Percentiles rank a stretch among this genome's conserved stretches.
phyloP scores from a whole-genome alignment of 2,113 vertebrate genomes.

The Peromyscus californicus region DNA sequence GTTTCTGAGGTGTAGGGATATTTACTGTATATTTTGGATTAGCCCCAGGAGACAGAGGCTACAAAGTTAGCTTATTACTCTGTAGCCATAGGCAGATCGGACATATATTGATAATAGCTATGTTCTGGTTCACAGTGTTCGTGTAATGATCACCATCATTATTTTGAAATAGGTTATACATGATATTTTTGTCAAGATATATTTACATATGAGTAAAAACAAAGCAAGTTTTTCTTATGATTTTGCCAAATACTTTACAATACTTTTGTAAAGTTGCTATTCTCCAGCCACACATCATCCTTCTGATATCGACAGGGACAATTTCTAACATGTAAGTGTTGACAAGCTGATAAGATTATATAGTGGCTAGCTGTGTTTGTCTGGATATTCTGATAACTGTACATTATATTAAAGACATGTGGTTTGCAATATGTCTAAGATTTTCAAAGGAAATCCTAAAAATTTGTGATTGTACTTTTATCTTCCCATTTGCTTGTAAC shows the following conservation, averaged over 20 bases:
- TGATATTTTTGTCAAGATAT: background rate
- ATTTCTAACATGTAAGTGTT: background rate
- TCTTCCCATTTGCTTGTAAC: constrained; percentile 8
- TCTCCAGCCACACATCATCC: background rate
- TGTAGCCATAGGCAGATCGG: background rate
- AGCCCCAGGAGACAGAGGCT: background rate
- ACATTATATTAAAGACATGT: background rate
- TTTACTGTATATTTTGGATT: background rate
- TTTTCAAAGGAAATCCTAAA: constrained; percentile 24
- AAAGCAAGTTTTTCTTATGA: background rate
- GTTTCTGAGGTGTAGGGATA: background rate
- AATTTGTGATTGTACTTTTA: background rate
- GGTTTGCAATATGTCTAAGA: background rate
- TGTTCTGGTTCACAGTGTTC: background rate
- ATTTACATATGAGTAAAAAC: background rate
- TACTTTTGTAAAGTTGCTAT: constrained; percentile 16
- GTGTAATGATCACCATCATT: background rate
- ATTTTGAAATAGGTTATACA: constrained; percentile 10
- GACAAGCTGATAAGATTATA: background rate
- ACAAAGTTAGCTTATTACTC: background rate
- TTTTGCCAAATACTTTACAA: background rate
- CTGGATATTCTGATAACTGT: background rate
- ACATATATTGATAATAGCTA: background rate
- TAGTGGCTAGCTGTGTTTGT: background rate
- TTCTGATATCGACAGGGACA: background rate